Conservation (phyloP, 2,797 vertebrate genomes). For the Setipinna tenuifilis region DNA sequence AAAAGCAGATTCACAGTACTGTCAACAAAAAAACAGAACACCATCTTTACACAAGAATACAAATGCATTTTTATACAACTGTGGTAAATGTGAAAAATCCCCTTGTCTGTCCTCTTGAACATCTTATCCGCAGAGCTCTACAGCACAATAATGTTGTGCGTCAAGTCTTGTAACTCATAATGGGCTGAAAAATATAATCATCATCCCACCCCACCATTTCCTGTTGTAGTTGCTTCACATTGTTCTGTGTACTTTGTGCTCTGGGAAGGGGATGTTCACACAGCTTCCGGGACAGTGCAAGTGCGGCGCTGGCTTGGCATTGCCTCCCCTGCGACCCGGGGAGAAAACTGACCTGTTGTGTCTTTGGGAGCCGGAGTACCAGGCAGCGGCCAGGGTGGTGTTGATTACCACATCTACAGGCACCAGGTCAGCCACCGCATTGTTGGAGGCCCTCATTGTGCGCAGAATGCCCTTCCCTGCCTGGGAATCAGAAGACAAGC, state of each 20-base stretch:
- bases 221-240: not conserved
- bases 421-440: conserved; percentile 93
- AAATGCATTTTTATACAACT: not conserved
- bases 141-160: too few species aligned
- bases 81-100: not conserved
- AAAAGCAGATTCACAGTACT: not conserved
- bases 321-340: too few species aligned
- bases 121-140: too few species aligned
- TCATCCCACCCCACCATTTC: not conserved
- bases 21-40: not conserved
- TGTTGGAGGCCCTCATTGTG: conserved; percentile 95
- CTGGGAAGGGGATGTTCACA: not conserved
- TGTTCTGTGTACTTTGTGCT: not conserved
- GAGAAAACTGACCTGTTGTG: conserved; percentile 72
- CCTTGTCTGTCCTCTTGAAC: too few species aligned
- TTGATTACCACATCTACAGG: conserved; percentile 98
- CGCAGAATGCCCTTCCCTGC: conserved; percentile 98
- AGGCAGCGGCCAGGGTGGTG: conserved; percentile 88
- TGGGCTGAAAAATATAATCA: too few species aligned
- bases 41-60: not conserved
- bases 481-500: conserved; percentile 65
- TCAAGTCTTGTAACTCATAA: too few species aligned
- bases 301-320: too few species aligned
- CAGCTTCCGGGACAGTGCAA: not conserved
- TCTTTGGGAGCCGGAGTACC: conserved; percentile 94